Percentiles rank a stretch among this genome's conserved stretches.
These are phyloP conservation scores for Balaeniceps rex DNA, from an alignment of 2,113 vertebrate genomes.

Conservation along the genomic window DNA sequence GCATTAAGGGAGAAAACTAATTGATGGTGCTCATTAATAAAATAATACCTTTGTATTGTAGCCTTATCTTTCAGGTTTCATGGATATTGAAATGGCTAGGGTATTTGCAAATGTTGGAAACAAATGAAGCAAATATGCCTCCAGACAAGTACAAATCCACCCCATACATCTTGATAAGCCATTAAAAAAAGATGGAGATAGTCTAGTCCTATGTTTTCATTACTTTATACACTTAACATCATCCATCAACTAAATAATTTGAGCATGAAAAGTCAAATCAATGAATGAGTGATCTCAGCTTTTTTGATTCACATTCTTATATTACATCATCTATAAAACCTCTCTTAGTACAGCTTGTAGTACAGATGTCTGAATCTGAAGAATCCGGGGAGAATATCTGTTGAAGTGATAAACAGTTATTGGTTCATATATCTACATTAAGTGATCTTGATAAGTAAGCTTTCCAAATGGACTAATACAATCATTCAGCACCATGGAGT, in stretches of 20 bases:
- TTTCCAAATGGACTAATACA: no score
- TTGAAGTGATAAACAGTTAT: no score
- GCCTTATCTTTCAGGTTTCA: slow-evolving; percentile 1
- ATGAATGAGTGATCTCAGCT: no score
- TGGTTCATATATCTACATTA: no score
- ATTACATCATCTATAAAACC: no score
- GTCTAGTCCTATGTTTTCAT: neutral
- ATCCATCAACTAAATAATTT: slow-evolving; percentile 71
- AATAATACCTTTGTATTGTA: neutral
- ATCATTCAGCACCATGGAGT: no score
- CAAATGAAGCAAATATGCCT: neutral
- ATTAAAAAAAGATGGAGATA: neutral
- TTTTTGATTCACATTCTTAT: no score
- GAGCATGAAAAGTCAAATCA: neutral
- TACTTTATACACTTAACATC: slow-evolving; percentile 25
- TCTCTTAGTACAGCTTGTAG: no score
- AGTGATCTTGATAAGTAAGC: no score
- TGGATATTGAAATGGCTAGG: neutral
- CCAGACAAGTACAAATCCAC: neutral
- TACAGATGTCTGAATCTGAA: no score
- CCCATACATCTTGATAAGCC: neutral
- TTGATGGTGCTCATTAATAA: neutral
- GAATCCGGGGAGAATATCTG: no score
- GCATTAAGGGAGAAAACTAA: neutral
- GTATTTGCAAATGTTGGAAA: neutral